Evolutionary conservation across 2,113 vertebrate genomes (phyloP).

Genomic region (Corythornis cristatus): DNA sequence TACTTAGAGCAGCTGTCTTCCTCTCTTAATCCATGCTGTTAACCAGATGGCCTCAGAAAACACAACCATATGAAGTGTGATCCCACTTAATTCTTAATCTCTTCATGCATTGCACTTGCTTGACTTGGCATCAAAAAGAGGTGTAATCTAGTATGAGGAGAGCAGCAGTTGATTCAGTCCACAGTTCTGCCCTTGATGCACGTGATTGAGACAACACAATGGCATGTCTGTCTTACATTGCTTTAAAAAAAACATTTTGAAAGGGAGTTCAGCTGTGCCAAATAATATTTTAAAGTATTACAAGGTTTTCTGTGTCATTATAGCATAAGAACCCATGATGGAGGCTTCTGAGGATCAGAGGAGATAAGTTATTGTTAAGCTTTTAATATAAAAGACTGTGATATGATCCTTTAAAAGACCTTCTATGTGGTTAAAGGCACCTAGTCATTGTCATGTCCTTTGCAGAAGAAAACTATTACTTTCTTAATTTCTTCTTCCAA

Average conservation of each 20-base stretch:
- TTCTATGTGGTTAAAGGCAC: not conserved
- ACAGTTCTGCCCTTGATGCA: not conserved
- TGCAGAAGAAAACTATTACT: not conserved
- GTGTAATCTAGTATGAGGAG: not conserved
- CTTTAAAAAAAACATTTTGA: not conserved
- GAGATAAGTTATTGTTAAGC: not conserved
- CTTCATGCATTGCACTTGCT: not conserved
- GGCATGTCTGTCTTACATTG: not conserved
- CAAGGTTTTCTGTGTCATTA: not conserved
- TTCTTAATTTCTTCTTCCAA: not conserved
- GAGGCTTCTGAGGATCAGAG: not conserved
- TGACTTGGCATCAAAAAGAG: not conserved
- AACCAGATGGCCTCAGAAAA: constrained; percentile 57
- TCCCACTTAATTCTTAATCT: constrained; percentile 24
- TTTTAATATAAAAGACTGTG: not conserved
- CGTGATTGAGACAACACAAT: not conserved
- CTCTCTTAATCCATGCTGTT: constrained; percentile 11
- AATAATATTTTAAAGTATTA: not conserved
- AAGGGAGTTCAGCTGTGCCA: not conserved
- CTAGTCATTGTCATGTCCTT: not conserved
- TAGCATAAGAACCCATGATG: not conserved
- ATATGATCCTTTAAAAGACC: not conserved
- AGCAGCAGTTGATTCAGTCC: not conserved
- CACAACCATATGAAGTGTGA: constrained; percentile 4
- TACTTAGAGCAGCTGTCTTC: not conserved